Percentiles rank a stretch among this genome's conserved stretches.
phyloP scores from a whole-genome alignment of 2,888 invertebrate genomes.

The Nymphalis c-album region DNA sequence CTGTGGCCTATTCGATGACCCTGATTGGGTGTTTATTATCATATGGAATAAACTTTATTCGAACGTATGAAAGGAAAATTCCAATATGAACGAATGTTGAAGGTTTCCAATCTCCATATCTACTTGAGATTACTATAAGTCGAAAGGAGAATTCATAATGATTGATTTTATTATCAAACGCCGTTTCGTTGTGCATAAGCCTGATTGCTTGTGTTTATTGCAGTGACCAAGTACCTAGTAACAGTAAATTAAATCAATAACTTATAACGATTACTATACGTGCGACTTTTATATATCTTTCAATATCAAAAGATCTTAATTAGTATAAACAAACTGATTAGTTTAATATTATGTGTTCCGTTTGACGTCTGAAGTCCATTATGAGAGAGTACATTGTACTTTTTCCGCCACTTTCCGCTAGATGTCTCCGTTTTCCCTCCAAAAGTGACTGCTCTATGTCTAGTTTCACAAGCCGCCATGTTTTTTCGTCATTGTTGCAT shows the following conservation, averaged over 20 bases:
- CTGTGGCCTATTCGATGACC: slow-evolving; percentile 22
- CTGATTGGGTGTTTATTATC: slow-evolving; percentile 35
- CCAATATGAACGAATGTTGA: slow-evolving; percentile 26
- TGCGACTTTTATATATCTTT: neutral
- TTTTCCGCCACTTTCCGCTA: too few relatives aligned
- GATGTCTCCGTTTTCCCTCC: too few relatives aligned
- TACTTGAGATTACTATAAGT: slow-evolving; percentile 18
- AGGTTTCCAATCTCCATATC: slow-evolving; percentile 32
- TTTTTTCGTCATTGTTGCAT: too few relatives aligned
- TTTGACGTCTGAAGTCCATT: too few relatives aligned
- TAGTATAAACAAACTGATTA: too few relatives aligned
- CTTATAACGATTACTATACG: neutral
- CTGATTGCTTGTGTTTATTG: neutral
- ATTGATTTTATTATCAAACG: neutral
- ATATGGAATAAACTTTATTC: slow-evolving; percentile 29
- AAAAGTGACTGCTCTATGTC: too few relatives aligned
- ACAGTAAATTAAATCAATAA: neutral
- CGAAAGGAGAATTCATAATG: slow-evolving; percentile 17
- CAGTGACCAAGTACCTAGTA: neutral
- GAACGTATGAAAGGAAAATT: slow-evolving; percentile 33
- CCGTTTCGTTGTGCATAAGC: neutral
- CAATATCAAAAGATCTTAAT: too few relatives aligned
- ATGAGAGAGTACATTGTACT: too few relatives aligned
- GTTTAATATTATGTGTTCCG: too few relatives aligned
- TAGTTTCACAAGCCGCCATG: too few relatives aligned